Conservation (phyloP, 1,140 invertebrate species). For the Probaryconus sp. region DNA sequence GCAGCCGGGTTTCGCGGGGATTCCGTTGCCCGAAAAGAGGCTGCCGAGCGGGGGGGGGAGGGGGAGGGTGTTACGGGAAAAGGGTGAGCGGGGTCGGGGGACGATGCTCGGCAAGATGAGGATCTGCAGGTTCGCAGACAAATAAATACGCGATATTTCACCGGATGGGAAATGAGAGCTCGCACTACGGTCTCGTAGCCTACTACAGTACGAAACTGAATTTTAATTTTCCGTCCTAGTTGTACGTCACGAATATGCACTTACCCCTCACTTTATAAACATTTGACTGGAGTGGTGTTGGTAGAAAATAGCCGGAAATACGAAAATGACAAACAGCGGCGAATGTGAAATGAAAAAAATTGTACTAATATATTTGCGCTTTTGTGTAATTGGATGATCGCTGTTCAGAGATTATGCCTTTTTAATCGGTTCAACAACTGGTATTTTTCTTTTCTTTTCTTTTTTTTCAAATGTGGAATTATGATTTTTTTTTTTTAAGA, state of each 20-base stretch:
- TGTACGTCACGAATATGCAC: slow-evolving; percentile 56
- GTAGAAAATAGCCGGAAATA: slow-evolving; percentile 35
- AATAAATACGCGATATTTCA: slow-evolving; percentile 70
- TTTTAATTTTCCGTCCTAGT: slow-evolving; percentile 67
- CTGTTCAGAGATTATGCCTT: slow-evolving; percentile 6
- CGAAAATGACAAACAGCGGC: slow-evolving; percentile 43
- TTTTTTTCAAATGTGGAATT: too few relatives aligned
- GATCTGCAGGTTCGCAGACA: slow-evolving; percentile 63
- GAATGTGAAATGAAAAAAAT: slow-evolving; percentile 35
- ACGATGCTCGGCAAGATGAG: slow-evolving; percentile 53
- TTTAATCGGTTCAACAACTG: too few relatives aligned
- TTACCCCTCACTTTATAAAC: slow-evolving; percentile 57
- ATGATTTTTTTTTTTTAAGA: too few relatives aligned
- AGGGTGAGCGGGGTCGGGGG: slow-evolving; percentile 50
- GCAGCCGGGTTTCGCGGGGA: slow-evolving; percentile 66
- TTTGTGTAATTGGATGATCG: slow-evolving; percentile 21
- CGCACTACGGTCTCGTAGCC: slow-evolving; percentile 45
- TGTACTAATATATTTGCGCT: slow-evolving; percentile 21
- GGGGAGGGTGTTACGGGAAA: slow-evolving; percentile 64
- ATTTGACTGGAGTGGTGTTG: slow-evolving; percentile 48
- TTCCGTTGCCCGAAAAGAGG: slow-evolving; percentile 61
- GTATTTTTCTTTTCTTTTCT: too few relatives aligned
- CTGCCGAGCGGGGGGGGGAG: slow-evolving; percentile 36
- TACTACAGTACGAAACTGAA: slow-evolving; percentile 58
- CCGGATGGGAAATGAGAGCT: slow-evolving; percentile 64